Evolutionary conservation across 2,797 vertebrate genomes (phyloP), one percentile per base, ranked within the genome.

Genomic region (Crocodylus rhombifer): DNA sequence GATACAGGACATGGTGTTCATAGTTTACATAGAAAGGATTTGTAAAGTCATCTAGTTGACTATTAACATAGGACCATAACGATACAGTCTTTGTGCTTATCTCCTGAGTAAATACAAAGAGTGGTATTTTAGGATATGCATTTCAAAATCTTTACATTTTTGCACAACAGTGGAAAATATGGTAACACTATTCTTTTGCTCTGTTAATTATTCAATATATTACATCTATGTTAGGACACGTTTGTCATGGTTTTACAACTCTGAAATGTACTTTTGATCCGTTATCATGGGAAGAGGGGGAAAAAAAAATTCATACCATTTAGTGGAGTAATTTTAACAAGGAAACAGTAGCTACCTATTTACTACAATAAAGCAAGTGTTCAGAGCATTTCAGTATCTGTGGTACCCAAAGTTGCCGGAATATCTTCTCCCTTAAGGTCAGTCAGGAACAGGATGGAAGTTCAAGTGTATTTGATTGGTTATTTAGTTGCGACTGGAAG

Each of bases 21-120:
- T 99, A 99, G 97, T 99, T 98, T 18, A 99, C 98, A 14, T 98
- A 99, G 96, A 99, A 99, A 6, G 99, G 99, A 95, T 99, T 99
- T 88, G 98, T 99, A 97, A 99, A 99, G 94, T 99, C 99, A 87
- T 99, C 99, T 0, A 98, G 92, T 78, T 99, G 99, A 95, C 99
- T 99, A 97, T 99, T 99, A 63, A 99, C 97, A 79, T 99, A 99
- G 64, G 99, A 99, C 99, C 99, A 99, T 81, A 99, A 95, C 5
- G 99, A 99, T 57, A 99, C 57, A 0, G 99, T 99, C 96, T 97
- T 98, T 87, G 97, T 97, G 90, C 97, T 98, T 74, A 99, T 92
- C 88, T 99, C 99, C 99, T 99, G 77, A 91, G 91, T 3, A 82
- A 51, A 84, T 75, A 93, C 69, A 64, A 63, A 69, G 51, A 87